Base-by-base conservation (phyloP, 2,113 vertebrate genomes). In the Scomber scombrus region DNA sequence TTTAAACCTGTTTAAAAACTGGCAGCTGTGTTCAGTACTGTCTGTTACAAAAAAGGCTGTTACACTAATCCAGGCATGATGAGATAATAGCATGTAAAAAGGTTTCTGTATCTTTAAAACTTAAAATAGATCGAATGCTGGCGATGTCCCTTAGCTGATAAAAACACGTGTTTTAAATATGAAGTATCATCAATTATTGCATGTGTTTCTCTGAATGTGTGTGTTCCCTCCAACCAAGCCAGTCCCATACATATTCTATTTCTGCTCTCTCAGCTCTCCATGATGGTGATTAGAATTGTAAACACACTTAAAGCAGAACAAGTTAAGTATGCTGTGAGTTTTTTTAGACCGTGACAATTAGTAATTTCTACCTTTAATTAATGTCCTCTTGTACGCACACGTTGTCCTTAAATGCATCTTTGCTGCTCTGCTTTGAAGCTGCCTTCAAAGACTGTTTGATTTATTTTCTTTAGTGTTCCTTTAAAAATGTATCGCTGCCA, bases 361-460 rank as follows among this genome's bases (percentile, higher is more conserved):
- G 45, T 51, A 49, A 16, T 47, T 76, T 76, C n/a, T 29, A 54
- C 84, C 68, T 78, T 56, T 67, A 84, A 77, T 68, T 0, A 78
- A 69, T 23, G 67, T 65, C 43, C 62, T 70, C 63, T 63, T 54
- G 56, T 62, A 23, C 65, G 43, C 18, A 16, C 56, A 12, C 23
- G 23, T 26, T 29, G 58, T 85, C 81, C 68, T 83, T 75, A 81
- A 88, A 81, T 70, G 52, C 67, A 80, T 84, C 63, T 86, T 62
- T 85, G 58, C 85, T 64, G 4, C 16, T 65, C 63, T 34, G 50
- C 88, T 92, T 91, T 88, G 81, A 91, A 89, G 84, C 64, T 19
- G 14, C 31, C 84, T 91, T 87, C 87, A 93, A 93, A 92, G 84
- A 54, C 71, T 49, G 1, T 72, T 81, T 78, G 75, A 85, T 90